phyloP scores from a whole-genome alignment of 1,140 invertebrate genomes.

The Hylaeus anthracinus region DNA sequence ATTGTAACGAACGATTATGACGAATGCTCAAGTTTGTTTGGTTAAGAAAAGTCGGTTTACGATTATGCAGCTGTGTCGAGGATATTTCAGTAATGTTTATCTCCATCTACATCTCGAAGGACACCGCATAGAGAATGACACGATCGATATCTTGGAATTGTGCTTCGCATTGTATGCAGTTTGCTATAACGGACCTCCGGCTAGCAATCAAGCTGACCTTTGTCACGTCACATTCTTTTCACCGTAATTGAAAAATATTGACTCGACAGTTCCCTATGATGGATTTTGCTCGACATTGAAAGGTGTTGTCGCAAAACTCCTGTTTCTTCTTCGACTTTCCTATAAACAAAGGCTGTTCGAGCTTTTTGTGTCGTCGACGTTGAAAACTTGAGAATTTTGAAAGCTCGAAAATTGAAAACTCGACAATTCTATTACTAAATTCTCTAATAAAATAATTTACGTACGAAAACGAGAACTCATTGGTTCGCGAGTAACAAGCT shows the following conservation, averaged over 20 bases:
- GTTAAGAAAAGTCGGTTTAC: constrained; percentile 16
- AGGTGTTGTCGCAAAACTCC: not conserved
- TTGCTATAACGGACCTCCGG: constrained; percentile 35
- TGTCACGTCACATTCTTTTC: constrained; percentile 41
- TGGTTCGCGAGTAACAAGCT: no score
- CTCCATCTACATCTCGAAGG: constrained; percentile 51
- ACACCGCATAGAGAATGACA: constrained; percentile 36
- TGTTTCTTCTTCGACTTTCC: not conserved
- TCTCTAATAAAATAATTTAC: no score
- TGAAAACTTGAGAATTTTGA: no score
- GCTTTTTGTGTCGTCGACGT: no score
- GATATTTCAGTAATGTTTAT: constrained; percentile 51
- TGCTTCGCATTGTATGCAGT: constrained; percentile 39
- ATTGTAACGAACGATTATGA: not conserved
- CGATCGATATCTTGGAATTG: constrained; percentile 52
- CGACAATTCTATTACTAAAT: no score
- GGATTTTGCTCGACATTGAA: constrained; percentile 9
- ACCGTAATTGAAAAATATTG: constrained; percentile 37
- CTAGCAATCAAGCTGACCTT: constrained; percentile 42
- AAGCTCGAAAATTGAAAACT: not conserved
- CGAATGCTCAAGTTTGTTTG: not conserved
- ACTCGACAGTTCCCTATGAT: not conserved
- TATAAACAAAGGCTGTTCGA: not conserved
- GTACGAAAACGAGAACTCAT: no score
- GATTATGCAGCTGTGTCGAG: constrained; percentile 3